Percentiles rank a stretch among this genome's conserved stretches.
These are phyloP conservation scores for Drosophila virilis DNA, from an alignment of 1,140 invertebrate species.

Conservation along the genomic window DNA sequence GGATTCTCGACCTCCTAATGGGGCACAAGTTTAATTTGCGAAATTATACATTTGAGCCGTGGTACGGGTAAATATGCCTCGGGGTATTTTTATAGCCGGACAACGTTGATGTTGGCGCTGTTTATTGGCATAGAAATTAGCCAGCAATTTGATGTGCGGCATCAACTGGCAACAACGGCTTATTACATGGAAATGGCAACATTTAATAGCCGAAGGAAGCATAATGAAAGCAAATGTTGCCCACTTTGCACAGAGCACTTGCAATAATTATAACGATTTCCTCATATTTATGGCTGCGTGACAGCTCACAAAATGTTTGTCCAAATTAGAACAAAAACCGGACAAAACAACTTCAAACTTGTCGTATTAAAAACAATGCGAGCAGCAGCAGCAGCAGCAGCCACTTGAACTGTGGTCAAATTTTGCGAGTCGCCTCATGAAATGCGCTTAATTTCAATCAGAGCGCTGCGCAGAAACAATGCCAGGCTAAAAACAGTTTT, in stretches of 20 bases:
- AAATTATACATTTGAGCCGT: too few species aligned
- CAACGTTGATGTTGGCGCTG: too few species aligned
- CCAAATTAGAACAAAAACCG: constrained; percentile 27
- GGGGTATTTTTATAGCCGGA: too few species aligned
- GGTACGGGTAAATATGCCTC: too few species aligned
- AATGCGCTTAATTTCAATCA: constrained; percentile 58
- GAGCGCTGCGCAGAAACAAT: constrained; percentile 24
- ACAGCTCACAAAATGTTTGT: constrained; percentile 17
- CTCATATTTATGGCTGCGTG: constrained; percentile 21
- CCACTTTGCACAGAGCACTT: constrained; percentile 23
- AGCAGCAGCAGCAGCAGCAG: not conserved
- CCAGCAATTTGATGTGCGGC: not conserved
- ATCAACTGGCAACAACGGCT: not conserved
- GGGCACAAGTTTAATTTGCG: too few species aligned
- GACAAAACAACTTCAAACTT: constrained; percentile 17
- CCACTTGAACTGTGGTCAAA: constrained; percentile 45
- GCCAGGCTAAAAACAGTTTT: constrained; percentile 25
- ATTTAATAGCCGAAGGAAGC: constrained; percentile 18
- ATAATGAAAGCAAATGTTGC: constrained; percentile 32
- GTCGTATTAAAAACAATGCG: constrained; percentile 11
- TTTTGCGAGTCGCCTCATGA: constrained; percentile 34
- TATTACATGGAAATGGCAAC: not conserved
- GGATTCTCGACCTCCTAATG: too few species aligned
- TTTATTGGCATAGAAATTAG: constrained; percentile 1
- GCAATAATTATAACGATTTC: constrained; percentile 45